phyloP scores from a whole-genome alignment of 2,888 invertebrate genomes.

The Branchellion lobata region DNA sequence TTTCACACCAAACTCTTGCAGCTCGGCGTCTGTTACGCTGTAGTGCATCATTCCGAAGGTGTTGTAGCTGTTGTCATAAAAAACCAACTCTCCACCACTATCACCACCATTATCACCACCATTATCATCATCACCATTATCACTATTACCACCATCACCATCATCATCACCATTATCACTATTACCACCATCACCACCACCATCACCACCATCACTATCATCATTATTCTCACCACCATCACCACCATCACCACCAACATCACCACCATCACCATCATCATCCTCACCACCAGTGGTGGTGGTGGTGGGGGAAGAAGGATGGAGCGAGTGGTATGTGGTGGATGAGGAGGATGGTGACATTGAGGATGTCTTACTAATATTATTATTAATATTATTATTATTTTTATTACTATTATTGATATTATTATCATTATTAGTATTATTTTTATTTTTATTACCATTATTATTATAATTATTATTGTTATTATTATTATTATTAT shows the following conservation, averaged over 20 bases:
- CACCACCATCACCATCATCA: not conserved
- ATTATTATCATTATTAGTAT: not conserved
- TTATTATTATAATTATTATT: no score
- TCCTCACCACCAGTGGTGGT: not conserved
- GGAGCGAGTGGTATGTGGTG: constrained; percentile 1
- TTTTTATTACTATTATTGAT: not conserved
- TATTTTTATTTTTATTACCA: not conserved
- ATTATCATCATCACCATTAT: not conserved
- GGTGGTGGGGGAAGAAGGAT: not conserved
- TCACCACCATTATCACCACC: not conserved
- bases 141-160: not conserved
- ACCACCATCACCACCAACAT: not conserved
- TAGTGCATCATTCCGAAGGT: not conserved
- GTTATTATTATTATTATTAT: not conserved
- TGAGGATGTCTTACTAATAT: not conserved
- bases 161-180: not conserved
- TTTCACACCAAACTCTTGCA: not conserved
- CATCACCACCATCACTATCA: not conserved
- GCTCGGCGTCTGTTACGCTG: not conserved
- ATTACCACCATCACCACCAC: not conserved
- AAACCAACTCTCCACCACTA: not conserved
- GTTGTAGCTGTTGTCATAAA: constrained; percentile 1
- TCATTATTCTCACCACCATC: not conserved
- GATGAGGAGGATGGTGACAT: not conserved
- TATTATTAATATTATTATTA: not conserved